phyloP scores from a whole-genome alignment of 2,888 invertebrate species.

The Aleiodes testaceus region DNA sequence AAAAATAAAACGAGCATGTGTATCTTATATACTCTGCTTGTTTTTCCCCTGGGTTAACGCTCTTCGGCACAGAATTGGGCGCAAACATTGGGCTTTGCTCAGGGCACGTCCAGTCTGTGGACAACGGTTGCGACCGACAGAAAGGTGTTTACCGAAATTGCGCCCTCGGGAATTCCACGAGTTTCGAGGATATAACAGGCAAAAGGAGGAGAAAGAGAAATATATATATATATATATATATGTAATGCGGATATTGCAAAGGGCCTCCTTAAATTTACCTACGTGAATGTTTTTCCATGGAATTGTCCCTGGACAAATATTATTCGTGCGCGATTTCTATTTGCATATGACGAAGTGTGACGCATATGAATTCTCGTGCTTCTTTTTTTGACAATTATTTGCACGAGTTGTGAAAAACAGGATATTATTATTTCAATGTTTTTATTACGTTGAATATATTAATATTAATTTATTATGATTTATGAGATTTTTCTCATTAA shows the following conservation, averaged over 20 bases:
- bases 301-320: slow-evolving; percentile 38
- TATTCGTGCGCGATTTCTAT: slow-evolving; percentile 26
- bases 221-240: background rate
- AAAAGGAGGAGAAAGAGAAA: background rate
- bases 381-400: no score
- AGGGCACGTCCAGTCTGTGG: slow-evolving; percentile 40
- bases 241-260: slow-evolving; percentile 25
- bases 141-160: slow-evolving; percentile 41
- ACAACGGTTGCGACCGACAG: slow-evolving; percentile 14
- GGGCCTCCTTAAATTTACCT: slow-evolving; percentile 28
- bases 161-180: slow-evolving; percentile 22
- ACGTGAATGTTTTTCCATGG: slow-evolving; percentile 8
- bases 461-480: no score
- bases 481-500: no score
- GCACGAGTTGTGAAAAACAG: no score
- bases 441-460: no score
- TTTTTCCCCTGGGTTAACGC: slow-evolving; percentile 33
- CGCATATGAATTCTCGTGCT: background rate
- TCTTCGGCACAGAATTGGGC: slow-evolving; percentile 28
- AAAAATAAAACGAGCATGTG: background rate
- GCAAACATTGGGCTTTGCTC: slow-evolving; percentile 38
- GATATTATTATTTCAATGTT: no score
- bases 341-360: slow-evolving; percentile 17
- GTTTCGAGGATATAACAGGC: slow-evolving; percentile 6
- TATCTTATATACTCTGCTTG: slow-evolving; percentile 10